Percentiles rank a stretch among this genome's conserved stretches.
These are phyloP conservation scores for Atractosteus spatula DNA, from an alignment of 2,113 vertebrate genomes.

Conservation along the genomic window DNA sequence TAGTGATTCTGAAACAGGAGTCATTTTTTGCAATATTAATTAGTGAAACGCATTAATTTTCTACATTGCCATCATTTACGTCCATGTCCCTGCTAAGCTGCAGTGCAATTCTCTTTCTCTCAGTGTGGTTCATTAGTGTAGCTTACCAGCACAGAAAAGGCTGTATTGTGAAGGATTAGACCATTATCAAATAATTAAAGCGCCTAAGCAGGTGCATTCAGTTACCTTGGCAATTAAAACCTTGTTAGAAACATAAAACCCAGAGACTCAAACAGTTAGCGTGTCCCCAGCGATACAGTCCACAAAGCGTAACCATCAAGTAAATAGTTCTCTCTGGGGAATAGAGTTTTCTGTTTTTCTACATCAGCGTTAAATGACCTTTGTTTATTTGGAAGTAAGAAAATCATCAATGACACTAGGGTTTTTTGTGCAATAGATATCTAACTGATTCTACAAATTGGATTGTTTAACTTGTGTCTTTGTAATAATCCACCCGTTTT, in stretches of 20 bases:
- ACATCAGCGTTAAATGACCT: slow-evolving; percentile 69
- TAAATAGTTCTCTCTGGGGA: slow-evolving; percentile 65
- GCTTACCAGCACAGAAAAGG: slow-evolving; percentile 69
- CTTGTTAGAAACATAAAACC: slow-evolving; percentile 92
- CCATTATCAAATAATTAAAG: slow-evolving; percentile 82
- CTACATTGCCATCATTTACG: slow-evolving; percentile 63
- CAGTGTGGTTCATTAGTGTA: slow-evolving; percentile 74
- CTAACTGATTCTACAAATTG: too few species aligned
- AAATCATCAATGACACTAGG: slow-evolving; percentile 38
- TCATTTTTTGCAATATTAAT: background rate
- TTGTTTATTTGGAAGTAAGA: slow-evolving; percentile 59
- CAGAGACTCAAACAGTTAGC: slow-evolving; percentile 82
- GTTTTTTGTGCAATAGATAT: background rate
- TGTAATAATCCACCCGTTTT: too few species aligned
- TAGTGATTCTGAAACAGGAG: background rate
- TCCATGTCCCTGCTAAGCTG: slow-evolving; percentile 53
- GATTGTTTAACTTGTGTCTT: too few species aligned
- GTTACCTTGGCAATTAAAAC: slow-evolving; percentile 96
- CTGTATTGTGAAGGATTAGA: slow-evolving; percentile 80
- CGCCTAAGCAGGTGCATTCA: slow-evolving; percentile 87
- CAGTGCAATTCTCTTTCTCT: slow-evolving; percentile 63
- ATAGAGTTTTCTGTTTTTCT: slow-evolving; percentile 46
- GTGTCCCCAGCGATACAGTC: slow-evolving; percentile 80
- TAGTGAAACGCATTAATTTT: slow-evolving; percentile 1
- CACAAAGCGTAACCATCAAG: slow-evolving; percentile 68